phyloP scores from a whole-genome alignment of 2,113 vertebrate genomes.

The Smithornis capensis region DNA sequence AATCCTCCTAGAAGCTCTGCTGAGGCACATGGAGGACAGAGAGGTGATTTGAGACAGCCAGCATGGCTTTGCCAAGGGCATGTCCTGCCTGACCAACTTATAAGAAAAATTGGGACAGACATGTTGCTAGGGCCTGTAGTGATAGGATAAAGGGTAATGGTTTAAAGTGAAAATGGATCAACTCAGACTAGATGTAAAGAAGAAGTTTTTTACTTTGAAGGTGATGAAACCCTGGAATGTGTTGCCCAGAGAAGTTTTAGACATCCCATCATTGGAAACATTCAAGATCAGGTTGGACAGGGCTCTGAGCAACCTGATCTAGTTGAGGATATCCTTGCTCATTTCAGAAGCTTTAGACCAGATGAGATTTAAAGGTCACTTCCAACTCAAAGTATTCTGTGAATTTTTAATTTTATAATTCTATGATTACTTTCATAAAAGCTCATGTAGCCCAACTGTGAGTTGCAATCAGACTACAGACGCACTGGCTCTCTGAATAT shows the following conservation, averaged over 20 bases:
- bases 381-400: background rate
- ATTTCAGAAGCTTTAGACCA: background rate
- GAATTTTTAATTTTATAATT: background rate
- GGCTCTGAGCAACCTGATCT: background rate
- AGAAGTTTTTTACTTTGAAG: background rate
- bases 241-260: background rate
- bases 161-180: background rate
- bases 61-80: background rate
- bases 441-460: background rate
- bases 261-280: background rate
- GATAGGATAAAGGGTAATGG: background rate
- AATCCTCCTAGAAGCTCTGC: background rate
- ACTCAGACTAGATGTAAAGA: background rate
- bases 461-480: background rate
- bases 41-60: background rate
- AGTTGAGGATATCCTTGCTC: background rate
- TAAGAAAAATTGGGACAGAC: background rate
- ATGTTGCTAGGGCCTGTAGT: background rate
- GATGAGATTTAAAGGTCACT: background rate
- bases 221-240: background rate
- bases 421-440: background rate
- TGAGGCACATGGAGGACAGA: background rate
- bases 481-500: background rate
- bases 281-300: background rate
- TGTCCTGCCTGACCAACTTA: background rate